These are phyloP conservation scores for Ardeotis arabs DNA, from an alignment of 2,113 vertebrate genomes.

Conservation along the genomic window DNA sequence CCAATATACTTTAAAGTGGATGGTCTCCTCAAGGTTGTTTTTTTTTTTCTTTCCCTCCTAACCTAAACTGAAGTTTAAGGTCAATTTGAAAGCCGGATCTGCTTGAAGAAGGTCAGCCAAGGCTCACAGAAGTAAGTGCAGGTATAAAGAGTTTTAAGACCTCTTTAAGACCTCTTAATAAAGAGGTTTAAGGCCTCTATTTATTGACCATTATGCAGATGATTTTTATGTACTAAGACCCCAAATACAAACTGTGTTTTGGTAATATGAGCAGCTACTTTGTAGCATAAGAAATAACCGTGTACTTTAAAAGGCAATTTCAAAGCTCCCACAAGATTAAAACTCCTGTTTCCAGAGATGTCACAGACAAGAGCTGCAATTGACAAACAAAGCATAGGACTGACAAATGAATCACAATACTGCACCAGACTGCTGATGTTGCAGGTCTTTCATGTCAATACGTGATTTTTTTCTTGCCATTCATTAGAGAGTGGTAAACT, in stretches of 20 bases:
- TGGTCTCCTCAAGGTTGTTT: neutral
- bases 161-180: neutral
- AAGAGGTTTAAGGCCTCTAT: neutral
- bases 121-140: neutral
- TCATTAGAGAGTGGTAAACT: neutral
- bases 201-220: neutral
- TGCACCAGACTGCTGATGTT: neutral
- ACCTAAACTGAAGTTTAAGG: neutral
- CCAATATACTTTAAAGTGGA: conserved; percentile 19
- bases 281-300: neutral
- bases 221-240: neutral
- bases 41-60: neutral
- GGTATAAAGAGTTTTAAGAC: neutral
- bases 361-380: neutral
- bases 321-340: neutral
- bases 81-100: neutral
- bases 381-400: neutral
- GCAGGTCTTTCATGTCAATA: neutral
- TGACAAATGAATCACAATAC: neutral
- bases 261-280: neutral
- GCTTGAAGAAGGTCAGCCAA: neutral
- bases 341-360: neutral
- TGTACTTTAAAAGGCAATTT: neutral
- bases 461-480: neutral
- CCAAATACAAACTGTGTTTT: neutral